Evolutionary conservation across 2,888 invertebrate genomes (phyloP).

Genomic region (Clistopyga incitator): DNA sequence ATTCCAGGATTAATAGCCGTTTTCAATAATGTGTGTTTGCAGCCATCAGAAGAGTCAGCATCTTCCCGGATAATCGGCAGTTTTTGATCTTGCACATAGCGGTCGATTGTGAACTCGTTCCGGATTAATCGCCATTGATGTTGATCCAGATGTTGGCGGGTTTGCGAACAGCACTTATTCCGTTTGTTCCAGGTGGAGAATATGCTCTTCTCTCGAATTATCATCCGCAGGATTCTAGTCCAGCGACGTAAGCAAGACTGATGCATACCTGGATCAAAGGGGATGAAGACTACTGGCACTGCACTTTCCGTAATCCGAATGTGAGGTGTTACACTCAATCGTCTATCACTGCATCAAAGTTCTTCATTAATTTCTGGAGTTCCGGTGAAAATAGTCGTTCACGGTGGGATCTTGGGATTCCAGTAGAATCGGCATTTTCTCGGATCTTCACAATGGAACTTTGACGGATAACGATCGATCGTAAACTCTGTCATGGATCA

Average conservation of each 20-base stretch:
- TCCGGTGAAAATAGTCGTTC: conserved; percentile 18
- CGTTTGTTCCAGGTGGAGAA: conserved; percentile 30
- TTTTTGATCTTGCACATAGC: background rate
- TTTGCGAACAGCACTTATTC: background rate
- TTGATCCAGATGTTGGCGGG: background rate
- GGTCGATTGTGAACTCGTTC: background rate
- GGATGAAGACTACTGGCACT: background rate
- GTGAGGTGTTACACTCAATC: conserved; percentile 7
- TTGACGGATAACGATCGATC: conserved; percentile 25
- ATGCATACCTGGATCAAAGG: conserved; percentile 26
- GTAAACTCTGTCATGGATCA: conserved; percentile 24
- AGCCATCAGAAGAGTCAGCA: background rate
- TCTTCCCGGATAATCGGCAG: background rate
- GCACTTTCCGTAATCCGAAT: conserved; percentile 19
- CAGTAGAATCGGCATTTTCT: conserved; percentile 25
- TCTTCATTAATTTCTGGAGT: background rate
- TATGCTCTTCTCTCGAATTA: background rate
- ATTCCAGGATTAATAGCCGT: background rate
- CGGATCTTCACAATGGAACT: background rate
- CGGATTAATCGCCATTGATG: background rate
- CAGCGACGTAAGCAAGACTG: background rate
- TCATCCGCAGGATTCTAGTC: conserved; percentile 21
- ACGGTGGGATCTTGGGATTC: background rate
- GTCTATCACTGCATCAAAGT: conserved; percentile 2
- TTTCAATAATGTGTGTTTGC: background rate